Evolutionary conservation across 2,113 vertebrate genomes (phyloP).

Genomic region (Indicator indicator): DNA sequence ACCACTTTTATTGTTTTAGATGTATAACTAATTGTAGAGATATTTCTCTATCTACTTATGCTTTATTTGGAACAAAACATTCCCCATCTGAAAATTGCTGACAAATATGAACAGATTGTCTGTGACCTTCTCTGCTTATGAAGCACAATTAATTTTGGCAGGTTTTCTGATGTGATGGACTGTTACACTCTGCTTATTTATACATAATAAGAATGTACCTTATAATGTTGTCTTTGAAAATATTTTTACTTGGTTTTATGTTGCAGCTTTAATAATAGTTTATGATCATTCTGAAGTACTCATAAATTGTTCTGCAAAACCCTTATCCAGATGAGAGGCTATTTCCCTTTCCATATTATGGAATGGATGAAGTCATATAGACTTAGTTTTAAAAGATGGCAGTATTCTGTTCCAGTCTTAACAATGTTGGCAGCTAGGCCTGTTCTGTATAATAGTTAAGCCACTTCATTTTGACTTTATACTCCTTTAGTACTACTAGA

Average conservation of each 20-base stretch:
- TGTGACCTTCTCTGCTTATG: slow-evolving; percentile 25
- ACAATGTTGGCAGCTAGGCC: neutral
- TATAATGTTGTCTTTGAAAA: slow-evolving; percentile 23
- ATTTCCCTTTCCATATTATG: neutral
- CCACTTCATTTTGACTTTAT: neutral
- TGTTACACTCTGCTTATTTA: slow-evolving; percentile 22
- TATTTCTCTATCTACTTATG: neutral
- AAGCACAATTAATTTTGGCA: slow-evolving; percentile 38
- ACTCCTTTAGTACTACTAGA: neutral
- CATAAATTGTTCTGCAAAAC: neutral
- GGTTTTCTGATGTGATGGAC: neutral
- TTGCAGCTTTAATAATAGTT: neutral
- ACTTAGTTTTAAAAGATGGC: neutral
- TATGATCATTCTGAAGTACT: neutral
- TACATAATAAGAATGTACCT: neutral
- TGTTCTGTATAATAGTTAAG: neutral
- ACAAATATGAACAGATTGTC: slow-evolving; percentile 21
- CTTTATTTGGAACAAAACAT: neutral
- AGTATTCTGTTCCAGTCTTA: neutral
- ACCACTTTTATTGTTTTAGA: neutral
- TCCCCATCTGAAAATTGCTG: slow-evolving; percentile 16
- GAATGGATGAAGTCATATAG: neutral
- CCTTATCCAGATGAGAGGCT: neutral
- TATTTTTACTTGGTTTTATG: neutral
- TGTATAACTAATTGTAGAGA: neutral